Conservation (phyloP, 2,888 invertebrate species). For the Hydropsyche betteni region DNA sequence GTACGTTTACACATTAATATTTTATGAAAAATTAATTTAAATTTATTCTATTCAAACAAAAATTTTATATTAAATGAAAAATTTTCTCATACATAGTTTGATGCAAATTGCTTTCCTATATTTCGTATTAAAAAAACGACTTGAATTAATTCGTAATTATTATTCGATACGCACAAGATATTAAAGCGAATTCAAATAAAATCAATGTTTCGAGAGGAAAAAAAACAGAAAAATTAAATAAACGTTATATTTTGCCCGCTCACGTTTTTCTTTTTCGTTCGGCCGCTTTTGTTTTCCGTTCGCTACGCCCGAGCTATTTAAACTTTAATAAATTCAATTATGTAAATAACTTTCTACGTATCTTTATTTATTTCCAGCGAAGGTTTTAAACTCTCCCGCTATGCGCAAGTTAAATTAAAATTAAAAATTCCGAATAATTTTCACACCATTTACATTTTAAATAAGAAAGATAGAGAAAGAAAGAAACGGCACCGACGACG, state of each 20-base stretch:
- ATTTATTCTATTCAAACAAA: too few relatives aligned
- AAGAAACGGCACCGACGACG: background rate
- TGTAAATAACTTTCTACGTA: constrained; percentile 37
- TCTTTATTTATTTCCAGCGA: constrained; percentile 32
- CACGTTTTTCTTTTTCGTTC: constrained; percentile 49
- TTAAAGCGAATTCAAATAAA: too few relatives aligned
- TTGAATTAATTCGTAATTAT: too few relatives aligned
- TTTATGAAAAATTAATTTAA: too few relatives aligned
- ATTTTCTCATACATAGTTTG: too few relatives aligned
- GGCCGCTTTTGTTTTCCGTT: constrained; percentile 45
- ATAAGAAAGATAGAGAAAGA: background rate
- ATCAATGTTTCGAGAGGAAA: too few relatives aligned
- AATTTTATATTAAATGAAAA: too few relatives aligned
- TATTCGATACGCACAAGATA: too few relatives aligned
- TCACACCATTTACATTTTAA: constrained; percentile 46
- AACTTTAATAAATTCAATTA: constrained; percentile 37
- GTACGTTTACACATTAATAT: too few relatives aligned
- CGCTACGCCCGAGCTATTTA: constrained; percentile 44
- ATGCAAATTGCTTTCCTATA: too few relatives aligned
- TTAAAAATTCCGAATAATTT: constrained; percentile 51
- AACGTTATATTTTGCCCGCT: constrained; percentile 43
- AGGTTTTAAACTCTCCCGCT: constrained; percentile 32
- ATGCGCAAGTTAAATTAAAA: constrained; percentile 50
- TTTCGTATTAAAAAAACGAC: too few relatives aligned
- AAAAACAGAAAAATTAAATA: too few relatives aligned